phyloP scores from a whole-genome alignment of 2,113 vertebrate genomes.

The Tauraco erythrolophus region DNA sequence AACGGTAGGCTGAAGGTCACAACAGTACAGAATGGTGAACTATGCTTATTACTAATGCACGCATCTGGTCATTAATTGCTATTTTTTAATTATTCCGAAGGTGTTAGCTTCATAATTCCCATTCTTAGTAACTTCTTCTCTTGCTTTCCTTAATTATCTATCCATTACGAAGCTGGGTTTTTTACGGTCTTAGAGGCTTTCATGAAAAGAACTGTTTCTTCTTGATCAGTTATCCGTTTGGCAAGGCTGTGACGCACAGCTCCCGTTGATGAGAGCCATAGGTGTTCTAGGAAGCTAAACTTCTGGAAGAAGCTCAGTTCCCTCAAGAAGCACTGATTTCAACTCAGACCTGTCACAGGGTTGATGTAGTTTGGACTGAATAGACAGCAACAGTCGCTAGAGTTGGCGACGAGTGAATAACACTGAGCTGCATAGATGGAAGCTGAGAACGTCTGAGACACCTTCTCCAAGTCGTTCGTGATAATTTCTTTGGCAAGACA shows the following conservation, averaged over 20 bases:
- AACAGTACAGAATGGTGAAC: neutral
- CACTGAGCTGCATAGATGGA: neutral
- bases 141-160: neutral
- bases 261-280: accelerated
- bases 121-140: neutral
- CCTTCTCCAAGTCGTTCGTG: neutral
- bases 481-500: neutral
- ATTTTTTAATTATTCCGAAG: neutral
- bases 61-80: neutral
- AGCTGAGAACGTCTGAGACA: neutral
- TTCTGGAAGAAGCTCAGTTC: neutral
- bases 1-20: conserved; percentile 33
- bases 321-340: neutral
- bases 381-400: neutral
- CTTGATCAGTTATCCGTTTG: neutral
- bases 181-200: neutral
- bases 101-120: neutral
- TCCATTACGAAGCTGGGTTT: neutral
- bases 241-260: neutral
- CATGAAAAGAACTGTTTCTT: neutral
- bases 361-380: neutral
- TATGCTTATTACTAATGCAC: neutral
- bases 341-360: accelerated
- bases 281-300: neutral
- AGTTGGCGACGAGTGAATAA: neutral